Percentiles rank a stretch among this genome's conserved stretches.
Conservation (phyloP, 2,113 vertebrate species). For the Leucosticte australis region DNA sequence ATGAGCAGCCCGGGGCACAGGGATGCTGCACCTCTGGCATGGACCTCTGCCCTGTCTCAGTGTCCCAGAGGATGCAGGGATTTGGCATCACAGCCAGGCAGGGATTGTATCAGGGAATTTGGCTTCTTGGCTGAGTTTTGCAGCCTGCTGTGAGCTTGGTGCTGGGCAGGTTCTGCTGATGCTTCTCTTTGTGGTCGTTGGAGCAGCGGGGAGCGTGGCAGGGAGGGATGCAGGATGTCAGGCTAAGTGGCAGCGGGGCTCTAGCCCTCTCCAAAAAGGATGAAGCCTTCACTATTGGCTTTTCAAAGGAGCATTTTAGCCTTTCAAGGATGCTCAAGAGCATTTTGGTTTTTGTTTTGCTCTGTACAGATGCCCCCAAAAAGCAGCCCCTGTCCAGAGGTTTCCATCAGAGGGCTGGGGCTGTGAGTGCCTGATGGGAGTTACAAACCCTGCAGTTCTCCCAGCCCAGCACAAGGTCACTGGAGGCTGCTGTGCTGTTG, state of each 20-base stretch:
- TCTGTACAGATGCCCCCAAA: not conserved
- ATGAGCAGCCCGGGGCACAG: not conserved
- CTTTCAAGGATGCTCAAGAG: not conserved
- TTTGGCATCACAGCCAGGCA: not conserved
- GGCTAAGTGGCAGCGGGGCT: rapidly evolving
- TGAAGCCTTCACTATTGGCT: not conserved
- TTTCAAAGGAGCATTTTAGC: not conserved
- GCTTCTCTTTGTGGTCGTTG: rapidly evolving
- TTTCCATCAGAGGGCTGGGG: not conserved
- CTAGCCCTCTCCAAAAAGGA: not conserved
- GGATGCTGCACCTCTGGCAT: not conserved
- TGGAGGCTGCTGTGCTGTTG: not conserved
- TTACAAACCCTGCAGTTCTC: not conserved
- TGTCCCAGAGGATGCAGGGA: not conserved
- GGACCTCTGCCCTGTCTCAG: not conserved
- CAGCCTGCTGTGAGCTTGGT: not conserved
- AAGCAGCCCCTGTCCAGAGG: not conserved
- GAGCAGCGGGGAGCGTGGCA: not conserved
- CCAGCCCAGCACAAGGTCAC: not conserved
- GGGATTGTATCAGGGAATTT: not conserved
- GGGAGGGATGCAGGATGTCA: not conserved
- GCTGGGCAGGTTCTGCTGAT: not conserved
- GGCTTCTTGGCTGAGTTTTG: not conserved
- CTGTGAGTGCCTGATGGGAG: not conserved
- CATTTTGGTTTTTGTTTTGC: not conserved